Base-by-base conservation (phyloP, 2,888 invertebrate species). In the Lochmaea crataegi region DNA sequence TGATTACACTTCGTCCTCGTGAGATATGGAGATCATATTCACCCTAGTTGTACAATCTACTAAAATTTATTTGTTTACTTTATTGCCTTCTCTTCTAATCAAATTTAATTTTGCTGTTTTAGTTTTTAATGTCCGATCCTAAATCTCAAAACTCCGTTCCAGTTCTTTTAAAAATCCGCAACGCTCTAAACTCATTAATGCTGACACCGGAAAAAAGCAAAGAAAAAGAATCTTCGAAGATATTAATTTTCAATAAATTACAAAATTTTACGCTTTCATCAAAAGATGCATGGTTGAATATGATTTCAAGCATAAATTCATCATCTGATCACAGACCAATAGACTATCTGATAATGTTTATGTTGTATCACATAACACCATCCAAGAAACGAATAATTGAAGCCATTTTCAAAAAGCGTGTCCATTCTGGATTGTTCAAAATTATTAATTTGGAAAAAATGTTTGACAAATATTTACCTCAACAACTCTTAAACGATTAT, bases 341-440 rank as follows among this genome's bases (percentile, higher is more conserved):
- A 74, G 94, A 94, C 86, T 87, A 94, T 66, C 85, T 92, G 18
- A 87, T 94, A 76, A 84, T 94, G 18, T 83, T 93, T n/a, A 88
- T 93, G 78, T 85, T 93, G 22, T 90, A 91, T 78, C 88, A 90
- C n/a, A 88, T 89, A 66, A 88, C 89, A 69, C 90, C 90, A 81
- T 89, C 90, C 53, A 90, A 90, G 78, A 90, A 91, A 80, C 88
- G 89, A 75, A 88, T 88, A 78, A 88, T 93, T 18, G 92, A 93
- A 83, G 88, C 87, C 76, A 82, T 92, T 56, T 88, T 94, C 74
- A 90, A 89, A 81, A 91, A 91, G 76, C 90, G 91, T 77, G 89
- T 94, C 16, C 89, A 92, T 85, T 81, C 87, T 1, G 90, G 91
- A 56, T 87, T 90, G 77, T 88, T 93, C 56, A 91, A 89, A 80